Evolutionary conservation across 1,140 invertebrate species (phyloP), one percentile per base, ranked within the genome.

Genomic region (Stratiolaelaps scimitus): DNA sequence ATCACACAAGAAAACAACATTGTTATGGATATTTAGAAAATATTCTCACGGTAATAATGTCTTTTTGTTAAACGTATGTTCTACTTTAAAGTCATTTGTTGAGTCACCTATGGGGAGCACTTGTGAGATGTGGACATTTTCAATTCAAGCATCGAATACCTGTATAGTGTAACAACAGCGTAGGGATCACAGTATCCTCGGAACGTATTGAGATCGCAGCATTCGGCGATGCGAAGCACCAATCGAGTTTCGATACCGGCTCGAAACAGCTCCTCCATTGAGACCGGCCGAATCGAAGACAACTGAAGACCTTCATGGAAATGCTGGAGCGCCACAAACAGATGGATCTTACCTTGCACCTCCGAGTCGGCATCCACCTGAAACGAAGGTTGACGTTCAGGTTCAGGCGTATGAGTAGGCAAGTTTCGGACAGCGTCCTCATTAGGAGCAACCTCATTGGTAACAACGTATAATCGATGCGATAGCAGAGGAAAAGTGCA

Each of bases 151-250:
- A n/a, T n/a, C n/a, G n/a, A n/a, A n/a, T n/a, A 82, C 76, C 88
- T 88, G 34, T 82, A 78, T 56, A 91, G 82, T 34, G 84, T 85
- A 69, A 89, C 83, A 67, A 84, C 81, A 68, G 87, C 87, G 76
- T 86, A 91, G 2, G 89, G 88, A 80, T 93, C 89, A 80, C 89
- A 93, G 71, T 84, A 83, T 72, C 88, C 87, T 78, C 90, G 89
- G 73, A 87, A 88, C 68, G 89, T 84, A 65, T 88, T 86, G 72
- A 93, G 78, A 76, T 92, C 89, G 71, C 83, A 84, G 76, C 89
- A 92, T 76, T 90, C 88, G 68, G 85, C 78, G 47, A 92, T 81
- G 69, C 83, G 81, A 71, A 68, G 77, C 13, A 60, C 53, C 34
- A 60, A 60, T 60, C 53, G 53, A 60, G 53, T 60, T 60, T 60